phyloP scores from a whole-genome alignment of 2,888 invertebrate species.

The Patella depressa region DNA sequence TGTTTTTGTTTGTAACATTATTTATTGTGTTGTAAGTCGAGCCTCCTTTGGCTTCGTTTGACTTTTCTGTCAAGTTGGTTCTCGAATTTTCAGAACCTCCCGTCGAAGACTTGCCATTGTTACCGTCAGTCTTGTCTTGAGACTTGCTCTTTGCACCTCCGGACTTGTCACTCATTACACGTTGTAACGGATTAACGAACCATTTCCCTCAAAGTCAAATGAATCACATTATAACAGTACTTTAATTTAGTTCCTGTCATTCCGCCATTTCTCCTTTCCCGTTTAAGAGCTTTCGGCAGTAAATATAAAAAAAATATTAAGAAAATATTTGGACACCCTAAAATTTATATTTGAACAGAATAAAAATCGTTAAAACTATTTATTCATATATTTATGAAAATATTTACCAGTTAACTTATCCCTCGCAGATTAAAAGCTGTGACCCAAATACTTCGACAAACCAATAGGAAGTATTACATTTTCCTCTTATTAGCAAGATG shows the following conservation, averaged over 20 bases:
- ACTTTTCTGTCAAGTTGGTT: conserved; percentile 52
- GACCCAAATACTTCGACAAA: too few relatives aligned
- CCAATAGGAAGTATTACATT: too few relatives aligned
- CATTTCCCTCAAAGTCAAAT: conserved; percentile 4
- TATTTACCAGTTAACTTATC: too few relatives aligned
- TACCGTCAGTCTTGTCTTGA: conserved; percentile 47
- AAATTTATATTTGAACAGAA: too few relatives aligned
- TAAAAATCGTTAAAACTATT: too few relatives aligned
- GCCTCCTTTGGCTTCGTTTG: conserved; percentile 15
- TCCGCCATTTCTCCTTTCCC: conserved; percentile 25
- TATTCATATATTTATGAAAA: too few relatives aligned
- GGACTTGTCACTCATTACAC: conserved; percentile 58
- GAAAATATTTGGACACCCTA: too few relatives aligned
- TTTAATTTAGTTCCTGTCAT: conserved; percentile 1
- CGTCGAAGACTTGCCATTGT: conserved; percentile 33
- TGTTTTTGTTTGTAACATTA: conserved; percentile 21
- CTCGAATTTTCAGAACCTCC: conserved; percentile 38
- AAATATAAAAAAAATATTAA: background rate
- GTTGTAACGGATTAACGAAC: conserved; percentile 15
- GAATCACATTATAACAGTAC: too few relatives aligned
- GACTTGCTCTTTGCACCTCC: conserved; percentile 51
- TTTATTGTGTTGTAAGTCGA: conserved; percentile 26
- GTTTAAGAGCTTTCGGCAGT: background rate
- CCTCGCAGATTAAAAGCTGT: too few relatives aligned
- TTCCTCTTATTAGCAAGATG: background rate